These are phyloP conservation scores for Echinometra lucunter DNA, from an alignment of 53 echinoderm and acorn worm genomes.

Conservation along the genomic window DNA sequence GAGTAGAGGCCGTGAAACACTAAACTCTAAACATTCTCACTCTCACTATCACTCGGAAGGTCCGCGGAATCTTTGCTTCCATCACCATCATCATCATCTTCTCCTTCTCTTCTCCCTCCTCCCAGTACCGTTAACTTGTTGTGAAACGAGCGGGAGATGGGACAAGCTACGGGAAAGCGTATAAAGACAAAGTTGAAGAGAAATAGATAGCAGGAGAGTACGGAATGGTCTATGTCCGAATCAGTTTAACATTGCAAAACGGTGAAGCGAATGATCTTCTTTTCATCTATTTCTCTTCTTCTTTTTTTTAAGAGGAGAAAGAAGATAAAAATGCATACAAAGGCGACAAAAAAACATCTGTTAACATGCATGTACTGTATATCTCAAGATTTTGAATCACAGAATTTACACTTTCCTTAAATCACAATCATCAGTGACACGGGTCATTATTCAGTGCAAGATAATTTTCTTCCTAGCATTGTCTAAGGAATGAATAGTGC, in stretches of 20 bases:
- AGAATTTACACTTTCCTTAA: too few relatives aligned
- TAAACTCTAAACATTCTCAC: slow-evolving; percentile 71
- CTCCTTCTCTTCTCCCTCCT: slow-evolving; percentile 38
- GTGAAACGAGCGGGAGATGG: background rate
- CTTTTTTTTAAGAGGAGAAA: background rate
- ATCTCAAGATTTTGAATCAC: too few relatives aligned
- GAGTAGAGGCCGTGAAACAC: slow-evolving; percentile 44
- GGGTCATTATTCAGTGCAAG: too few relatives aligned
- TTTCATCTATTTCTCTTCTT: background rate
- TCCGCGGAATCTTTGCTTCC: too few relatives aligned
- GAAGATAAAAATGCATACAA: background rate
- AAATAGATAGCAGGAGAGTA: slow-evolving; percentile 2
- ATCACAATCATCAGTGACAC: too few relatives aligned
- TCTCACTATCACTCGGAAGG: background rate
- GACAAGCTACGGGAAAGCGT: background rate
- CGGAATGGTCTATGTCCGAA: slow-evolving; percentile 40
- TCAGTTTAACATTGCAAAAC: slow-evolving; percentile 66
- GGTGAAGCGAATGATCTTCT: background rate
- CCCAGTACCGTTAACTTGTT: background rate
- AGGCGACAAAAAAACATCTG: background rate
- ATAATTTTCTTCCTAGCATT: too few relatives aligned
- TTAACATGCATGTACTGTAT: background rate
- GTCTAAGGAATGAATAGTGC: too few relatives aligned
- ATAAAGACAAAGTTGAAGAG: slow-evolving; percentile 4
- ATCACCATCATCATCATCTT: slow-evolving; percentile 6